Percentiles rank a stretch among this genome's conserved stretches.
Conservation (phyloP, 53 echinoderm and acorn worm genomes). For the Holothuria leucospilota region DNA sequence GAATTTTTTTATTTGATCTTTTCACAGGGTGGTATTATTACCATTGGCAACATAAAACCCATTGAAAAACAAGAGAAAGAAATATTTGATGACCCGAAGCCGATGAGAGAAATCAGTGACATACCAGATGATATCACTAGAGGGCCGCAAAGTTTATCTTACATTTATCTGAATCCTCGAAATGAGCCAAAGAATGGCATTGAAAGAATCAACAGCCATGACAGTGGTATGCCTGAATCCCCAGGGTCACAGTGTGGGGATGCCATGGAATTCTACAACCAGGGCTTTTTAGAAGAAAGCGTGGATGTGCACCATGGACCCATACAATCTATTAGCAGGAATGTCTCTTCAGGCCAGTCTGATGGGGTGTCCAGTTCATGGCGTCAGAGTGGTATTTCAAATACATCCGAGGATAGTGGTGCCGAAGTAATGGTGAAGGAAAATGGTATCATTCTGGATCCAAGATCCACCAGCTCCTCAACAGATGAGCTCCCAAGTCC, state of each 20-base stretch:
- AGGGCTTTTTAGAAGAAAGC: neutral
- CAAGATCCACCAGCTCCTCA: neutral
- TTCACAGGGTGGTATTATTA: slow-evolving; percentile 8
- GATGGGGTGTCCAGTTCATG: neutral
- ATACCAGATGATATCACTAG: neutral
- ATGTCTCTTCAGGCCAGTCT: neutral
- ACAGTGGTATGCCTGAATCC: slow-evolving; percentile 29
- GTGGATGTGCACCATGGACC: too few species aligned
- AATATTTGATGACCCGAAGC: neutral
- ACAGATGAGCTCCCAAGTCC: neutral
- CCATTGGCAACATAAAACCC: too few species aligned
- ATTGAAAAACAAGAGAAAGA: neutral
- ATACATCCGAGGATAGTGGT: slow-evolving; percentile 3
- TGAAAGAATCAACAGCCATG: slow-evolving; percentile 17
- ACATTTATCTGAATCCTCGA: neutral
- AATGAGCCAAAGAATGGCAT: neutral
- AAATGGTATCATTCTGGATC: neutral
- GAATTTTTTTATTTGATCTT: too few species aligned
- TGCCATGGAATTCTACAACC: neutral
- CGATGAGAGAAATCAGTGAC: neutral
- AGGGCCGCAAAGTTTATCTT: neutral
- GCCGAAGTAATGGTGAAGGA: neutral
- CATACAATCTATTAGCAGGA: neutral
- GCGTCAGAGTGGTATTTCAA: slow-evolving; percentile 6
- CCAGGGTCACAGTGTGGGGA: neutral